Evolutionary conservation across 2,888 invertebrate genomes (phyloP).

Genomic region (Liposcelis brunnea): DNA sequence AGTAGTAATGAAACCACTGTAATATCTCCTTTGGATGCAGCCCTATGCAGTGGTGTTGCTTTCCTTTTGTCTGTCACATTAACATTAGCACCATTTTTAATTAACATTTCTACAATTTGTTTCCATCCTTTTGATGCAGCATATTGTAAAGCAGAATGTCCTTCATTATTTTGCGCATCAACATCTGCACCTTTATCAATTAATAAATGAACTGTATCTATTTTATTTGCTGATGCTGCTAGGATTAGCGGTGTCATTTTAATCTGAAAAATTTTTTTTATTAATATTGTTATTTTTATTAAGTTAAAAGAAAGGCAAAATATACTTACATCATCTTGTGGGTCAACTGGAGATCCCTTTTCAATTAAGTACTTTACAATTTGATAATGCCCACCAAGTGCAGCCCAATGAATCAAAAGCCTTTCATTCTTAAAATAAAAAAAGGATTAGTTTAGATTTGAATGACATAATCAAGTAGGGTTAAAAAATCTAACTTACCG

Average conservation of each 20-base stretch:
- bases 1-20: slow-evolving; percentile 49
- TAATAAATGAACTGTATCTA: slow-evolving; percentile 45
- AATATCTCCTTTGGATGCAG: slow-evolving; percentile 56
- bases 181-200: slow-evolving; percentile 51
- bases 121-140: slow-evolving; percentile 69
- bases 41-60: slow-evolving; percentile 62
- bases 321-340: slow-evolving; percentile 48
- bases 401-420: slow-evolving; percentile 62
- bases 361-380: slow-evolving; percentile 51
- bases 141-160: slow-evolving; percentile 69
- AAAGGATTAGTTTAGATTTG: neutral
- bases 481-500: slow-evolving; percentile 26
- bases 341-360: slow-evolving; percentile 46
- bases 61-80: slow-evolving; percentile 49
- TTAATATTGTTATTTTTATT: neutral
- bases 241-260: slow-evolving; percentile 62
- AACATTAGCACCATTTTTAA: slow-evolving; percentile 48
- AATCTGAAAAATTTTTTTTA: slow-evolving; percentile 33
- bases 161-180: slow-evolving; percentile 50
- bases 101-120: slow-evolving; percentile 48
- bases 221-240: slow-evolving; percentile 59
- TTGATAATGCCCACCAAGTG: slow-evolving; percentile 56
- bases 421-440: slow-evolving; percentile 42
- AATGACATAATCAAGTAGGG: slow-evolving; percentile 10
- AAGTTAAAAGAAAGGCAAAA: neutral